Base-by-base conservation (phyloP, 1,140 invertebrate genomes). In the Cyclargus thomasi region DNA sequence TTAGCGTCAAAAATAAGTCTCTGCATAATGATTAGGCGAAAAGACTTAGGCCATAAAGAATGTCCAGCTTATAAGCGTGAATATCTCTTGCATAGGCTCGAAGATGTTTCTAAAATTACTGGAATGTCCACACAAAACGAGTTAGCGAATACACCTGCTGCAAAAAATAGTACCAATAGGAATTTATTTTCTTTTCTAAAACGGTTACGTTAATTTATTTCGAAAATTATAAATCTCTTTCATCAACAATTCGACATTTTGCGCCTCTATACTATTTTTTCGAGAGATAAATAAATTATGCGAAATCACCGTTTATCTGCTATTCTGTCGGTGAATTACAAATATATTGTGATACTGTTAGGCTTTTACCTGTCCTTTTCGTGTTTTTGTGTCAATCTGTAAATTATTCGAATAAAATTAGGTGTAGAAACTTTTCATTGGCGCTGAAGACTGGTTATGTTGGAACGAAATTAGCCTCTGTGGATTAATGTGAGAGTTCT, bases 151-250 rank as follows among this genome's bases (percentile, higher is more conserved):
- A 66, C 53, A 66, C 65, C 65, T 66, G 65, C 65, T 66, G 18
- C 29, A 59, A 66, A 35, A 66, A 66, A 66, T 66, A 35, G 53
- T 29, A 57, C 57, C 22, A 59, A 53, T 29, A 57, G 18, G 22
- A 59, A 59, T 66, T 66, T 66, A 66, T 66, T 66, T 57, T 35
- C 65, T 39, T 57, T 29, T 55, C 29, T 65, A 35, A 53, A 65
- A 65, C 23, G n/a, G n/a, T 66, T 29, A 66, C 35, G 22, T 59
- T 66, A 64, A 59, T 66, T 29, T 29, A 20, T 55, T 59, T 65
- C 29, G 22, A 21, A 59, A 20, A 20, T 18, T 59, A 59, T 59
- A 59, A 59, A 59, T 59, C 17, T 11, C 55, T 59, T 59, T 18
- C 55, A 59, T 59, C 4, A 6, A 59, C 10, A 2, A 21, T 59